Evolutionary conservation across 2,113 vertebrate genomes (phyloP).

Genomic region (Petrocephalus microphthalmus): DNA sequence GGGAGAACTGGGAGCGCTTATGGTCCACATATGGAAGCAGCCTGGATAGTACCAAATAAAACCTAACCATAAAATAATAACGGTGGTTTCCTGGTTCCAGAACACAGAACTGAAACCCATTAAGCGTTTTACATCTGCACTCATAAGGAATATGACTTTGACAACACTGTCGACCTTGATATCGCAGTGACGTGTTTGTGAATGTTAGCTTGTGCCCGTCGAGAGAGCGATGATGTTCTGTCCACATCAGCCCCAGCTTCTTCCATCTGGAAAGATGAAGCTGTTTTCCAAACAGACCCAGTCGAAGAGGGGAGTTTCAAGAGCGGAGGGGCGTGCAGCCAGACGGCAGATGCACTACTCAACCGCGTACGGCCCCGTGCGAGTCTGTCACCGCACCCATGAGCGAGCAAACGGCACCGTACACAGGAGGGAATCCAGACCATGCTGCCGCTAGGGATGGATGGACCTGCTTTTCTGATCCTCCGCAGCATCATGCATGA

Average conservation of each 20-base stretch:
- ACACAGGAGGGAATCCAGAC: not conserved
- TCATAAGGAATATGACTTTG: not conserved
- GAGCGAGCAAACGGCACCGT: not conserved
- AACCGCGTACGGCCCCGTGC: not conserved
- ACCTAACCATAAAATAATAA: not conserved
- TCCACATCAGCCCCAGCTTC: not conserved
- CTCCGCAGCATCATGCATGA: not conserved
- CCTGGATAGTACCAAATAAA: not conserved
- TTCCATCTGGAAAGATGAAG: not conserved
- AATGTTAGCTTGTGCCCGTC: not conserved
- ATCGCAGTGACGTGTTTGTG: not conserved
- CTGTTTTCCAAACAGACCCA: not conserved
- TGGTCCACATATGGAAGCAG: not conserved
- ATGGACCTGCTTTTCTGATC: not conserved
- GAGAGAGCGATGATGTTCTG: not conserved
- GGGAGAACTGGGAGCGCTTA: not conserved
- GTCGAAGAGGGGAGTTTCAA: not conserved
- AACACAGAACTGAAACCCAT: not conserved
- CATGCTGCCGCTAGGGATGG: not conserved
- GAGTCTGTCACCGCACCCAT: not conserved
- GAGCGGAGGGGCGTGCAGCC: not conserved
- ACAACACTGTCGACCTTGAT: not conserved
- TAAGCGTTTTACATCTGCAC: not conserved
- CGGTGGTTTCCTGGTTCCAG: not conserved
- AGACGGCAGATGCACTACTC: not conserved